Evolutionary conservation across 1,140 invertebrate genomes (phyloP), one percentile per base, ranked within the genome.

Genomic region (Apocrypta bakeri): DNA sequence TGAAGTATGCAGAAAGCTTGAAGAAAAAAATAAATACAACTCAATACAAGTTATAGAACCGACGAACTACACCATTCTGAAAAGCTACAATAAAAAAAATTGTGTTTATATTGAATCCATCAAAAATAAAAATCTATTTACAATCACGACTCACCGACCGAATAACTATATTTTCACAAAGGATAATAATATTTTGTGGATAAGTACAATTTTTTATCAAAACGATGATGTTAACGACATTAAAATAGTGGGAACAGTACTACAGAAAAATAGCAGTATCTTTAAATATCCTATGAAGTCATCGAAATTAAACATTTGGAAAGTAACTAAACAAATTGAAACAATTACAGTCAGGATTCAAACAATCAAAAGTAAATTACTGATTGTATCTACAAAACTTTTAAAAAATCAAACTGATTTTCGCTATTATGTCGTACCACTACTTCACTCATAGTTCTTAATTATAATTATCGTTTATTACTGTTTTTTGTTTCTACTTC

Each of bases 1-100:
- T 25, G 76, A 79, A 68, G 17, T 83, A 1, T 85, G 81, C 37
- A 83, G 81, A 63, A 31, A 82, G 37, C 17, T n/a, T 85, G 6
- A n/a, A 82, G 24, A 82, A 87, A 80, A 74, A 25, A n/a, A 48
- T 11, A 48, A 74, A 40, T 2, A 37, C 9, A 37, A 37, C 3
- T 6, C 9, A 37, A 37, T 37, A 37, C 3, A 37, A 25, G 27
- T 12, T 25, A 2, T 24, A 25, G 7, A 17, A 25, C 8, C 8
- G n/a, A 27, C 27, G n/a, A 14, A 66, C 40, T 12, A 42, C 1
- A 68, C 64, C 3, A 4, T 66, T 29, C 29, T 68, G n/a, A 14
- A 68, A 68, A 31, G 24, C 61, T 68, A 6, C 29, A 68, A 12
- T 63, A 24, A 68, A 68, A 31, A 31, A 2, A 31, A 17, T 9